Evolutionary conservation across 92 coral and sea anemone genomes (phyloP).

Genomic region (Blastomussa wellsi): DNA sequence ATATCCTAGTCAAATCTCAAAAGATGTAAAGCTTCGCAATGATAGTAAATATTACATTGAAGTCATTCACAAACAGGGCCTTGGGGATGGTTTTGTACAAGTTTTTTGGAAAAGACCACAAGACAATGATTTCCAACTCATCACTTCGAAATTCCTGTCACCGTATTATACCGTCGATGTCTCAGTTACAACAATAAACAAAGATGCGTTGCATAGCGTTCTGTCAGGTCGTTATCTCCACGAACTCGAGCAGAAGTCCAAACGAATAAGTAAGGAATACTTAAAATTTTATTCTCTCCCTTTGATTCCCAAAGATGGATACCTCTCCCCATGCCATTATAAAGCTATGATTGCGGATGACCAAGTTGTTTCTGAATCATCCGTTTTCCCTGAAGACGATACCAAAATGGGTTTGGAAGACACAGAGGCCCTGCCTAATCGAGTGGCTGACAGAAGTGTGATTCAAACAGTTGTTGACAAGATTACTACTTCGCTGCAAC

Average conservation of each 20-base stretch:
- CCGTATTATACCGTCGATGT: background rate
- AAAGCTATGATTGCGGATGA: background rate
- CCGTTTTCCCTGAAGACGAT: conserved; percentile 11
- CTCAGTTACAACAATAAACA: background rate
- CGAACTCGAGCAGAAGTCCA: background rate
- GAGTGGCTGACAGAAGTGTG: background rate
- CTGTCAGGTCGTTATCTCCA: background rate
- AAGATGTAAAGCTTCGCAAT: background rate
- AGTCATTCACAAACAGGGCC: conserved; percentile 47
- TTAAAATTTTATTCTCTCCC: conserved; percentile 16
- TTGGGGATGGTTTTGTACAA: conserved; percentile 14
- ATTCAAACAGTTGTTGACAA: conserved; percentile 8
- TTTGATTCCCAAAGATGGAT: conserved; percentile 5
- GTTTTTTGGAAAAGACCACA: conserved; percentile 42
- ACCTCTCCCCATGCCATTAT: background rate
- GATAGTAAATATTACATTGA: conserved; percentile 46
- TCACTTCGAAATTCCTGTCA: conserved; percentile 29
- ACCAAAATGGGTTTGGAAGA: background rate
- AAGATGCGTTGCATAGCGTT: background rate
- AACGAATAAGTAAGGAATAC: background rate
- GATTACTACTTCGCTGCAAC: background rate
- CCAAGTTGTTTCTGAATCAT: background rate
- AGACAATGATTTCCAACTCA: conserved; percentile 29
- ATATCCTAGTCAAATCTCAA: conserved; percentile 9
- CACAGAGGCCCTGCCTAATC: background rate